Conservation (phyloP, 2,113 vertebrate species). For the Neogobius melanostomus region DNA sequence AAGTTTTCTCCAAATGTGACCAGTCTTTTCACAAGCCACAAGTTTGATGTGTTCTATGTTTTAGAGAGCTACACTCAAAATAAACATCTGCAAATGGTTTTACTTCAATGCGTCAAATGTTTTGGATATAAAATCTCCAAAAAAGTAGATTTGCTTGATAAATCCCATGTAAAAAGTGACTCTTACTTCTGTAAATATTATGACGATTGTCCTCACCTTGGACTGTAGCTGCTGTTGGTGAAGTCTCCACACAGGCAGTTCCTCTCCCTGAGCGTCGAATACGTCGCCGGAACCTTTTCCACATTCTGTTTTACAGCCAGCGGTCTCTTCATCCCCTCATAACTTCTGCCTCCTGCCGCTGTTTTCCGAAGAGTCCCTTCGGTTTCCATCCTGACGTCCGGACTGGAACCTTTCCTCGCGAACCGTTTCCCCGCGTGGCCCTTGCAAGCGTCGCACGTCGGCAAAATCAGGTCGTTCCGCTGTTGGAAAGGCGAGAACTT, state of each 20-base stretch:
- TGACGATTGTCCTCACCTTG: too few species aligned
- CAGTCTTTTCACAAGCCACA: too few species aligned
- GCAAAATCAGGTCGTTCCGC: conserved; percentile 36
- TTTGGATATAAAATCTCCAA: too few species aligned
- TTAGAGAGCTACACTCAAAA: too few species aligned
- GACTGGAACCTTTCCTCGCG: conserved; percentile 11
- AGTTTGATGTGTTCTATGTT: too few species aligned
- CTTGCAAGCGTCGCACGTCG: conserved; percentile 56
- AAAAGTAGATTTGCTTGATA: too few species aligned
- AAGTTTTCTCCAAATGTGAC: too few species aligned
- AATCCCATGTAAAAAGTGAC: too few species aligned
- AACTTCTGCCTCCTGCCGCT: conserved; percentile 32
- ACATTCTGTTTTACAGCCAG: conserved; percentile 43
- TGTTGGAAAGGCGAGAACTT: conserved; percentile 41
- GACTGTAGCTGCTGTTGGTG: not conserved
- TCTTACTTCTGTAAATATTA: too few species aligned
- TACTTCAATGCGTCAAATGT: too few species aligned
- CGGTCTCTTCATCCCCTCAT: conserved; percentile 22
- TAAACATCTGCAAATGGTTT: too few species aligned
- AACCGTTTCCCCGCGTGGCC: conserved; percentile 34
- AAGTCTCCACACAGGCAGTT: conserved; percentile 44
- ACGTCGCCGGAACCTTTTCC: conserved; percentile 33
- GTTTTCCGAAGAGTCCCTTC: conserved; percentile 66
- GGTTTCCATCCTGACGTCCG: conserved; percentile 22
- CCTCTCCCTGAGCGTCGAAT: conserved; percentile 51